Conservation (phyloP, 2,797 vertebrate genomes). For the Decapterus maruadsi region DNA sequence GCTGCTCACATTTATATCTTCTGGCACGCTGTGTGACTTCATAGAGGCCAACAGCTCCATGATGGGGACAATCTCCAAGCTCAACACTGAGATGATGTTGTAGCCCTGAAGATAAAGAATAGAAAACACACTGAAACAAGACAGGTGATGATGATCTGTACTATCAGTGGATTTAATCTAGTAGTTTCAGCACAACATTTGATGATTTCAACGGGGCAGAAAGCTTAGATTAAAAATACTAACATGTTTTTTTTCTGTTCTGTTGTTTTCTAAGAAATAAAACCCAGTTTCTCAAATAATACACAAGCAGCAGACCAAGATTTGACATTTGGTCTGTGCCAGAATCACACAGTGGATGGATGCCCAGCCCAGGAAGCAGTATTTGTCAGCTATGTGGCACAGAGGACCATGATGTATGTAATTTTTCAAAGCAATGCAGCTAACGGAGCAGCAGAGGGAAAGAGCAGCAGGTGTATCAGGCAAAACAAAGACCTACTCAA, state of each 20-base stretch:
- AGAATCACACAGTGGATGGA: neutral
- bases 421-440: conserved; percentile 1
- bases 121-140: neutral
- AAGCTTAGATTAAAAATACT: neutral
- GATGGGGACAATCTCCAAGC: conserved; percentile 94
- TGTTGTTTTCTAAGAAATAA: neutral
- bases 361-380: neutral
- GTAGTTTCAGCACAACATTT: too few relatives aligned
- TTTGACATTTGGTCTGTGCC: neutral
- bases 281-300: neutral
- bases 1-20: conserved; percentile 93
- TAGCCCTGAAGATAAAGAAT: conserved; percentile 86
- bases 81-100: conserved; percentile 95
- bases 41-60: conserved; percentile 98
- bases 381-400: conserved; percentile 4
- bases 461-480: neutral
- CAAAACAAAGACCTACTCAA: conserved; percentile 20
- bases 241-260: neutral
- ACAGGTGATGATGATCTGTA: neutral
- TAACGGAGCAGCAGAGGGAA: neutral
- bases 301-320: neutral
- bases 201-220: too few relatives aligned
- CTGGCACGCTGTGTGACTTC: conserved; percentile 96
- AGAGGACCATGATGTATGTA: neutral
- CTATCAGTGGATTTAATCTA: neutral